Conservation (phyloP, 2,113 vertebrate genomes). For the Cyprinus carpio region DNA sequence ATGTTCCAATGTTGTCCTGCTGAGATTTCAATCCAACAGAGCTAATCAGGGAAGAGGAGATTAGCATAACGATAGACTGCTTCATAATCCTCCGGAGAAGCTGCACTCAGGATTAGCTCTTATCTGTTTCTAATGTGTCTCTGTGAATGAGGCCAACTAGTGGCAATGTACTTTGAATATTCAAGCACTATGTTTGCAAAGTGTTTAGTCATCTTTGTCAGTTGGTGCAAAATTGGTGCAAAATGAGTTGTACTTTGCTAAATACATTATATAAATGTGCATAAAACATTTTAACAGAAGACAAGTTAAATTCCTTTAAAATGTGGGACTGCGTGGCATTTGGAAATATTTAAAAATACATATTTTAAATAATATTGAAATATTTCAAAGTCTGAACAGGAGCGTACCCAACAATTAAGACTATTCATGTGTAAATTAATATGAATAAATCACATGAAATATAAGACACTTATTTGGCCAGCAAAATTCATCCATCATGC, state of each 20-base stretch:
- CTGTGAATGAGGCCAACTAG: background rate
- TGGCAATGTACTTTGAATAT: background rate
- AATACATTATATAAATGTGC: too few relatives aligned
- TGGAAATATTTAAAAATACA: background rate
- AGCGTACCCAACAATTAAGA: background rate
- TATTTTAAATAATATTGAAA: background rate
- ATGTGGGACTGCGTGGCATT: background rate
- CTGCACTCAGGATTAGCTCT: conserved; percentile 15
- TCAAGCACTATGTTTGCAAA: background rate
- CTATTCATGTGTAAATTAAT: background rate
- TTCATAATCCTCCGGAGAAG: conserved; percentile 34
- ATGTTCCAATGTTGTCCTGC: conserved; percentile 22
- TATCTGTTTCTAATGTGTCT: conserved; percentile 21
- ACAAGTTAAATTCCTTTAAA: background rate
- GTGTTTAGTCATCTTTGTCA: background rate
- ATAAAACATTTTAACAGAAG: background rate
- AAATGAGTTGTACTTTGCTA: background rate
- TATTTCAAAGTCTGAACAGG: background rate
- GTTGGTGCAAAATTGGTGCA: background rate
- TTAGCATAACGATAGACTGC: conserved; percentile 34
- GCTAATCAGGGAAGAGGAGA: conserved; percentile 41
- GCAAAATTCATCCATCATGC: background rate
- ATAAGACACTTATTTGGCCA: background rate
- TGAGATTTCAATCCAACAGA: conserved; percentile 36
- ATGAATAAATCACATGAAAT: background rate